These are phyloP conservation scores for Ridgeia piscesae DNA, from an alignment of 1,140 invertebrate species.

Conservation along the genomic window DNA sequence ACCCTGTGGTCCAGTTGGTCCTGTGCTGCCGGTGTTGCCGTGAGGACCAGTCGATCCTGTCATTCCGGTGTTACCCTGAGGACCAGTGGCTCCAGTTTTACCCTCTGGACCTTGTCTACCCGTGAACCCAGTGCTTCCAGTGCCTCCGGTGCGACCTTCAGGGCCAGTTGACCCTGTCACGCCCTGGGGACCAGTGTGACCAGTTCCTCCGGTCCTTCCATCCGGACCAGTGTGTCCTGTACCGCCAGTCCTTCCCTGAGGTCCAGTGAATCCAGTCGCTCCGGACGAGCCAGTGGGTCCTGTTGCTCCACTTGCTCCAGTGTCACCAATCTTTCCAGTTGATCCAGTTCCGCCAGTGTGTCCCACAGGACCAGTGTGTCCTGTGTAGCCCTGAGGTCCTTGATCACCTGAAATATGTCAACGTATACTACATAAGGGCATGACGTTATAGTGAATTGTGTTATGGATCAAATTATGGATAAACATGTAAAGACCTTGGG, in stretches of 20 bases:
- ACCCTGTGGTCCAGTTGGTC: constrained; percentile 16
- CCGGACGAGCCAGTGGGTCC: constrained; percentile 19
- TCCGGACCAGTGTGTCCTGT: constrained; percentile 19
- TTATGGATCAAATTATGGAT: no score
- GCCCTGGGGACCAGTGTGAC: constrained; percentile 12
- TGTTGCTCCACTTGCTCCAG: constrained; percentile 18
- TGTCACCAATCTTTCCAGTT: background rate
- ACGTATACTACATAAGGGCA: background rate
- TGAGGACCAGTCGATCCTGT: constrained; percentile 15
- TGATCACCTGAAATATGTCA: background rate
- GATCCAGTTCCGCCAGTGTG: background rate
- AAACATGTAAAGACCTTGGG: no score
- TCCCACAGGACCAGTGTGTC: background rate
- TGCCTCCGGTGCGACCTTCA: constrained; percentile 6
- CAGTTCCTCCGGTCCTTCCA: constrained; percentile 19
- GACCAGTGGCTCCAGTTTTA: background rate
- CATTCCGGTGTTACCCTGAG: background rate
- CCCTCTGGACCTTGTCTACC: background rate
- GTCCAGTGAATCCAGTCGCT: constrained; percentile 17
- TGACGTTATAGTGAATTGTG: no score
- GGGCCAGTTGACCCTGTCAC: constrained; percentile 15
- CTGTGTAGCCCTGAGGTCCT: constrained; percentile 2
- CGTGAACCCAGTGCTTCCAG: background rate
- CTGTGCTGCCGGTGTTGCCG: constrained; percentile 18
- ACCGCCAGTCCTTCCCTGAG: constrained; percentile 1